A percentile compares a stretch with the other conserved stretches of the same genome.
Conservation (phyloP, 2,888 invertebrate species). For the Magallana nippona region DNA sequence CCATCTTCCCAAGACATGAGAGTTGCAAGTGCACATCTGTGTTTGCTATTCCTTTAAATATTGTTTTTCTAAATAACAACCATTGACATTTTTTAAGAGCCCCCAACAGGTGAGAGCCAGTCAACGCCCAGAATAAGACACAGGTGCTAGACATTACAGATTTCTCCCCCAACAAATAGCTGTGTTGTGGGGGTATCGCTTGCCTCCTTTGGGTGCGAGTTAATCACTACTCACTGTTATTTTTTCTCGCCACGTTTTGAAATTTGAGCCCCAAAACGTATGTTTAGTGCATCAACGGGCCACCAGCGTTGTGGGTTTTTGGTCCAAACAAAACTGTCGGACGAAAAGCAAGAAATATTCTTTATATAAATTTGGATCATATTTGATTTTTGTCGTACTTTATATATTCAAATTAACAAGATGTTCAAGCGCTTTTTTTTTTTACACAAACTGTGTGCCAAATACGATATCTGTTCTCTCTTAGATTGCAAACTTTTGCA, state of each 20-base stretch:
- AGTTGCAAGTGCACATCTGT: too few relatives aligned
- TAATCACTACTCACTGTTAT: constrained; percentile 14
- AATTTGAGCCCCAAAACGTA: constrained; percentile 7
- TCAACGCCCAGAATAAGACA: background rate
- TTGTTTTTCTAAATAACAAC: background rate
- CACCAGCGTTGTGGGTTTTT: background rate
- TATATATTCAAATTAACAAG: background rate
- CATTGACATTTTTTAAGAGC: background rate
- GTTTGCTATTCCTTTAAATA: too few relatives aligned
- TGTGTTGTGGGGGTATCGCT: background rate
- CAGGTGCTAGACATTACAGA: constrained; percentile 17
- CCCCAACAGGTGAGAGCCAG: background rate
- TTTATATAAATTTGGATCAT: background rate
- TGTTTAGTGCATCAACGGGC: constrained; percentile 17
- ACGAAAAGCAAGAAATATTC: background rate
- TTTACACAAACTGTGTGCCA: background rate
- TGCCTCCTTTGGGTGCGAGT: background rate
- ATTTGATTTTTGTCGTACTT: background rate
- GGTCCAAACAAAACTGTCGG: background rate
- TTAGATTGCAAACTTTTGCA: background rate
- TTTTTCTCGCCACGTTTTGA: constrained; percentile 17
- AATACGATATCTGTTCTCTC: background rate
- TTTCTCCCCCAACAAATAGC: background rate
- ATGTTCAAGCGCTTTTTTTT: background rate
- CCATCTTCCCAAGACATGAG: too few relatives aligned